Percentiles rank a stretch among this genome's conserved stretches.
These are phyloP conservation scores for Hyalella azteca DNA, from an alignment of 2,888 invertebrate genomes.

Conservation along the genomic window DNA sequence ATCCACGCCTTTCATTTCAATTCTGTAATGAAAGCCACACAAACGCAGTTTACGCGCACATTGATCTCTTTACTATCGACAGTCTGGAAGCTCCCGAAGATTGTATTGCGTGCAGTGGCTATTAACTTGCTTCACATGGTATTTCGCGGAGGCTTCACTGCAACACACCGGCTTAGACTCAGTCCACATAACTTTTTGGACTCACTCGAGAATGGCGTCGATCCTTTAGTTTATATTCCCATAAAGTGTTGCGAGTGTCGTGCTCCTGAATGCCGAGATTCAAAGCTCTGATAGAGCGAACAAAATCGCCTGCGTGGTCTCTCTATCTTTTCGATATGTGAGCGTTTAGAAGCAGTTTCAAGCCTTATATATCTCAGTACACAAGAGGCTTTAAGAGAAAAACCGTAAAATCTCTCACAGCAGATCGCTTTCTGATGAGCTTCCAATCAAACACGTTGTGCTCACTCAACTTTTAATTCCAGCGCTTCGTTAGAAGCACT, in stretches of 20 bases:
- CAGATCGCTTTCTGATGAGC: too few species aligned
- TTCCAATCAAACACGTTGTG: too few species aligned
- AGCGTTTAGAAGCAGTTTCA: too few species aligned
- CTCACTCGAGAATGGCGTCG: conserved; percentile 26
- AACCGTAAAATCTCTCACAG: too few species aligned
- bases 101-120: conserved; percentile 7
- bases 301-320: not conserved
- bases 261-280: conserved; percentile 30
- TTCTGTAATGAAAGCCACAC: not conserved
- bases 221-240: conserved; percentile 31
- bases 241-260: conserved; percentile 19
- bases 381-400: too few species aligned
- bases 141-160: not conserved
- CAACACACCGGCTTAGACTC: not conserved
- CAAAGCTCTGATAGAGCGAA: not conserved
- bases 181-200: conserved; percentile 8
- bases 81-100: not conserved
- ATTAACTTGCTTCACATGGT: conserved; percentile 21
- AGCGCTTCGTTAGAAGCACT: too few species aligned
- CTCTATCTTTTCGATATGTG: not conserved
- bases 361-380: too few species aligned
- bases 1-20: not conserved
- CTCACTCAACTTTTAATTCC: too few species aligned
- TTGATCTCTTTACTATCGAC: conserved; percentile 34
- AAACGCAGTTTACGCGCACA: not conserved